These are phyloP conservation scores for Colletes gigas DNA, from an alignment of 1,140 invertebrate genomes.

Conservation along the genomic window DNA sequence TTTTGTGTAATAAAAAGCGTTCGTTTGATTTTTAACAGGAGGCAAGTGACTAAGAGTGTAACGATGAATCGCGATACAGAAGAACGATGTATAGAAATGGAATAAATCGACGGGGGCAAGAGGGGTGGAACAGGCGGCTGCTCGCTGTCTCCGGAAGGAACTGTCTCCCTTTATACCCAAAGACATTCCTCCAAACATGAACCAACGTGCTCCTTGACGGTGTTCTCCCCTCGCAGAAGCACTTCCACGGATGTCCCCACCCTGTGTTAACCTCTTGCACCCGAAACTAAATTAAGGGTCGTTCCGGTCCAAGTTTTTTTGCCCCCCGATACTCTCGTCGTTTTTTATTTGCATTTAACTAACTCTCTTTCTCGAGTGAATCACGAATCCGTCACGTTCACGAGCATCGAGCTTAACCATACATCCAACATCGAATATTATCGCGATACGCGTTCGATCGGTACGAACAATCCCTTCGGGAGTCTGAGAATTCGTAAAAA, in stretches of 20 bases:
- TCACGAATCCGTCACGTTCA: constrained; percentile 4
- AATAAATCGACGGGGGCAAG: constrained; percentile 32
- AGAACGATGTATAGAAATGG: constrained; percentile 18
- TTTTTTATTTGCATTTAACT: not conserved
- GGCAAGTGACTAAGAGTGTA: constrained; percentile 43
- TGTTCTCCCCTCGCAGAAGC: constrained; percentile 52
- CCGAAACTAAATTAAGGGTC: constrained; percentile 70
- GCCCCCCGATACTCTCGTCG: constrained; percentile 13
- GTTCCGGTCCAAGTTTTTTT: constrained; percentile 62
- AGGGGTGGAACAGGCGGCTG: constrained; percentile 64
- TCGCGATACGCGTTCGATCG: no score
- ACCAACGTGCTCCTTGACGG: constrained; percentile 58
- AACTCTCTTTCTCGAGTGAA: not conserved
- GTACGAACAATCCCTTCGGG: no score
- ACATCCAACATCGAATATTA: no score
- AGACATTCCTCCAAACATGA: constrained; percentile 66
- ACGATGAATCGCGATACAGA: constrained; percentile 23
- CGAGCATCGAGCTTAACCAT: no score
- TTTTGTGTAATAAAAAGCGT: no score
- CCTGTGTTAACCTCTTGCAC: constrained; percentile 64
- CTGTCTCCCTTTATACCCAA: constrained; percentile 68
- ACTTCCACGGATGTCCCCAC: constrained; percentile 55
- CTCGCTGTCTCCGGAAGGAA: constrained; percentile 69
- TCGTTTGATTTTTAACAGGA: not conserved
- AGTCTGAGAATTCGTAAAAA: constrained; percentile 1